Conservation (phyloP, 2,888 invertebrate genomes). For the Stenodema calcarata region DNA sequence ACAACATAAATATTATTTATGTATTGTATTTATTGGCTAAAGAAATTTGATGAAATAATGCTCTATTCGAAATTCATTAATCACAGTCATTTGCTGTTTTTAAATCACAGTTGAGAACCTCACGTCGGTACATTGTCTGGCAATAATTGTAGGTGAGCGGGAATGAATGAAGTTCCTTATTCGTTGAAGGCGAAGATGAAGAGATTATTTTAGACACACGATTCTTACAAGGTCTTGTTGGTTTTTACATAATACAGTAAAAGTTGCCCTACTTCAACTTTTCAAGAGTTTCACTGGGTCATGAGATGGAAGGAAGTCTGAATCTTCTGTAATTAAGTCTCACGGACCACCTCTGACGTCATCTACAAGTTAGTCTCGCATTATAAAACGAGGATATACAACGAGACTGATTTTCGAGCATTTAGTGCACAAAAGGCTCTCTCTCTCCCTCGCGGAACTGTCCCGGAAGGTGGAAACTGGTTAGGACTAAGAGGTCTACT, state of each 20-base stretch:
- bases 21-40: too few species aligned
- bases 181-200: too few species aligned
- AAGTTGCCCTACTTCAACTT: background rate
- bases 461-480: background rate
- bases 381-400: background rate
- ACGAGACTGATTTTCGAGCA: background rate
- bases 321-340: background rate
- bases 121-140: too few species aligned
- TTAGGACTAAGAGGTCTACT: background rate
- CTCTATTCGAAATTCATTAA: too few species aligned
- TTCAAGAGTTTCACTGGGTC: background rate
- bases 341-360: background rate
- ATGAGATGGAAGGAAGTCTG: background rate
- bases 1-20: too few species aligned
- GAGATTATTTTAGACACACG: too few species aligned
- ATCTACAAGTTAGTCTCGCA: background rate
- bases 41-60: too few species aligned
- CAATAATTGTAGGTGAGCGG: too few species aligned
- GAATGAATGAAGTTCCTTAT: too few species aligned
- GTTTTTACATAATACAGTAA: background rate
- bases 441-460: background rate
- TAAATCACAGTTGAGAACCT: too few species aligned
- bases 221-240: background rate
- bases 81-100: too few species aligned
- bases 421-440: too few species aligned